A percentile compares a stretch with the other conserved stretches of the same genome.
Evolutionary conservation across 1,140 invertebrate species (phyloP).

Genomic region (Gonatopus flavifemur): DNA sequence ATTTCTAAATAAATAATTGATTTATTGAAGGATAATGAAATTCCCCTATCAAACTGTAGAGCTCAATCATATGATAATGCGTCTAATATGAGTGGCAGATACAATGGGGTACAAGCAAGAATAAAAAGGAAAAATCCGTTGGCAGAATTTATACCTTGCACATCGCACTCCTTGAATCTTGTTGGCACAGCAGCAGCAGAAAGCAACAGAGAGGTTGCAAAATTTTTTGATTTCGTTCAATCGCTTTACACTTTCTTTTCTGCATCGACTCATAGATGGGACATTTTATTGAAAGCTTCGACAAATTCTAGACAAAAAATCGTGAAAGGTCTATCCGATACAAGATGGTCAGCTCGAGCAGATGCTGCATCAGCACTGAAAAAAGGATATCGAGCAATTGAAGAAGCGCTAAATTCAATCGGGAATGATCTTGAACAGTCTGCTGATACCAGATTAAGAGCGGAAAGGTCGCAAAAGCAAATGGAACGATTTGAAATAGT

Average conservation of each 20-base stretch:
- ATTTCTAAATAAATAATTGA: slow-evolving; percentile 23
- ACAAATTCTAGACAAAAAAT: neutral
- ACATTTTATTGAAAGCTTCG: slow-evolving; percentile 10
- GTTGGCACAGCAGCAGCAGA: slow-evolving; percentile 24
- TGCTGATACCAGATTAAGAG: slow-evolving; percentile 13
- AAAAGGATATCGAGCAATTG: slow-evolving; percentile 4
- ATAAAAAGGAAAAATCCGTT: slow-evolving; percentile 27
- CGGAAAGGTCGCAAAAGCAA: slow-evolving; percentile 15
- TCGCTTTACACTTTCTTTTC: slow-evolving; percentile 26
- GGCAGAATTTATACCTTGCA: slow-evolving; percentile 30
- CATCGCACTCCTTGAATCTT: slow-evolving; percentile 38
- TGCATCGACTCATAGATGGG: slow-evolving; percentile 13
- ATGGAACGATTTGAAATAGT: slow-evolving; percentile 23
- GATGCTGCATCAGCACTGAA: slow-evolving; percentile 1
- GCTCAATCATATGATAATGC: slow-evolving; percentile 45
- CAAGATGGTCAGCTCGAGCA: slow-evolving; percentile 3
- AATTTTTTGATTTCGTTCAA: slow-evolving; percentile 19
- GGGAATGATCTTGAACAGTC: neutral
- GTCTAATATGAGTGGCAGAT: slow-evolving; percentile 37
- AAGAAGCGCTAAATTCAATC: slow-evolving; percentile 1
- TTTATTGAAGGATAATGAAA: slow-evolving; percentile 29
- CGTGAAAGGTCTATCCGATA: neutral
- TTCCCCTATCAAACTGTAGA: slow-evolving; percentile 36
- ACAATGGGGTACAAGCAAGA: slow-evolving; percentile 33
- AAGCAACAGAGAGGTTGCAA: slow-evolving; percentile 13